Percentiles rank a stretch among this genome's conserved stretches.
phyloP scores from a whole-genome alignment of 2,888 invertebrate species.

The Byasa hedistus region DNA sequence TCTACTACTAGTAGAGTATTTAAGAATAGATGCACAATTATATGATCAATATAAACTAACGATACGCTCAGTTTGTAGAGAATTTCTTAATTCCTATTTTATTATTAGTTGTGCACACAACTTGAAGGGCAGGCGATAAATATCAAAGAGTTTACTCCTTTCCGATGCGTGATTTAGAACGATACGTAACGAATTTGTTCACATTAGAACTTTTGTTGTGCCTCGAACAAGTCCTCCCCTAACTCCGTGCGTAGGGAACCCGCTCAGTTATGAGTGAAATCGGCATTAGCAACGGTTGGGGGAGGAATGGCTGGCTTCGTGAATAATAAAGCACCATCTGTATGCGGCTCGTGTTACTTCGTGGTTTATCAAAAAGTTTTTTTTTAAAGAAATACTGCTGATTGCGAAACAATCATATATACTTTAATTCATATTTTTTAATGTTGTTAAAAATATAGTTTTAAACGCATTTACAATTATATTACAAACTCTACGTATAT shows the following conservation, averaged over 20 bases:
- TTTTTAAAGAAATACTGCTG: conserved; percentile 15
- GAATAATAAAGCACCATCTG: conserved; percentile 29
- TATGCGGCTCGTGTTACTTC: conserved; percentile 21
- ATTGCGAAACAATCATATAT: not conserved
- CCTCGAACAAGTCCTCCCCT: conserved; percentile 25
- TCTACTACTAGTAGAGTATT: too few species aligned
- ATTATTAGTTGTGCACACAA: not conserved
- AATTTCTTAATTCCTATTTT: not conserved
- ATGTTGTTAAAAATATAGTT: not conserved
- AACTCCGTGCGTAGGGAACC: conserved; percentile 14
- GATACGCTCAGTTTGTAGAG: not conserved
- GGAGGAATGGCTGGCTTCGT: conserved; percentile 19
- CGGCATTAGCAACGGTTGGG: conserved; percentile 29
- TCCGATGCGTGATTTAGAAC: not conserved
- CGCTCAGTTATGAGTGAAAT: conserved; percentile 29
- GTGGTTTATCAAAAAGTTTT: conserved; percentile 3
- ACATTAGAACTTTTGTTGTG: conserved; percentile 26
- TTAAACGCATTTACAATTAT: not conserved
- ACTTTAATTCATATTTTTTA: not conserved
- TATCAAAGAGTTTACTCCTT: conserved; percentile 18
- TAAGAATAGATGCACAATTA: too few species aligned
- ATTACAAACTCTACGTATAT: not conserved
- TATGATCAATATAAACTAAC: too few species aligned
- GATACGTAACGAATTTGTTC: conserved; percentile 26
- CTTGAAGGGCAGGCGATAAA: conserved; percentile 7